Base-by-base conservation (phyloP, 2,888 invertebrate species). In the Halictus quadricinctus region DNA sequence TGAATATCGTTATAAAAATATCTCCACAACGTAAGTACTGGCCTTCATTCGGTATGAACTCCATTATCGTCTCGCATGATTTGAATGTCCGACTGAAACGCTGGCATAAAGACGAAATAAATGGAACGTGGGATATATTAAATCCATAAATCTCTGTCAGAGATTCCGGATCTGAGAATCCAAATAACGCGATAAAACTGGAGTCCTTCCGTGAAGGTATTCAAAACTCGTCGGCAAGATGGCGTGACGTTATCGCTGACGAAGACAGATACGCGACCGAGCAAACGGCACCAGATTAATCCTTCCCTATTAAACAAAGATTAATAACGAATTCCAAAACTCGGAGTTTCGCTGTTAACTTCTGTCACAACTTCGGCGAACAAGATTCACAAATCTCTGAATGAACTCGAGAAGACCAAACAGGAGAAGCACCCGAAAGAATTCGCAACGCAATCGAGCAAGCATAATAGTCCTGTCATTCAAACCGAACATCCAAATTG, bases 191-290 rank as follows among this genome's bases (percentile, higher is more conserved):
- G 66, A 66, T 36, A 70, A 70, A 70, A 43, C 41, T 21, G 50
- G 46, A 50, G 73, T 48, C n/a, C 18, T 73, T 50, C 29, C 50
- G 46, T 46, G 73, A 46, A 73, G 73, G 73, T 10, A 73, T 73
- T 50, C 73, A 50, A 73, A 73, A 50, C 73, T 73, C 41, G 73
- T 48, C 41, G n/a, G 73, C 50, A 50, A 70, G 41, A 70, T 70
- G 41, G 43, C 69, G 69, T 41, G 36, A 70, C 69, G 69, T 70
- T 70, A 70, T 70, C 69, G 41, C 69, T 12, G n/a, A 18, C 41
- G 36, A 41, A 1, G 69, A 21, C 21, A 70, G 41, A 70, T 70
- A 70, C 69, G 41, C 41, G 69, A 2, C 41, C 12, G 21, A n/a
- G 21, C 6, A n/a, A 70, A 43, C 43, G 1, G 21, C 21, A 43